Base-by-base conservation (phyloP, 2,888 invertebrate species). In the Ophonus ardosiacus region DNA sequence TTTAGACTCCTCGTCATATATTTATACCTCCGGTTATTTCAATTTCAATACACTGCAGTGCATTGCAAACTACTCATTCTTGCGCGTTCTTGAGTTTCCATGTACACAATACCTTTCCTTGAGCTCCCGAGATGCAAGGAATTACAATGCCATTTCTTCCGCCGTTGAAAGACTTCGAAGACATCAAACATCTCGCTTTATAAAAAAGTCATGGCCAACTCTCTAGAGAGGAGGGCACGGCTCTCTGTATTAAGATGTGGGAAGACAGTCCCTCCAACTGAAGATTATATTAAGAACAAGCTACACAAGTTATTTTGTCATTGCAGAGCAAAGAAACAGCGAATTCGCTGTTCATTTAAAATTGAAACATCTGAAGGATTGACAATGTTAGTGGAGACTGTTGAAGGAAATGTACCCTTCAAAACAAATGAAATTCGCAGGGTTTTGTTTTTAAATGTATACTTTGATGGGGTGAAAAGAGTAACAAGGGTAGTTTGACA, bases 171-270 rank as follows among this genome's bases (percentile, higher is more conserved):
- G 18, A 15, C 31, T 61, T n/a, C 43, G 43, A 51, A 51, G 10
- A 80, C 79, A 80, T 80, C 79, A 80, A 80, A 80, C 59, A 61
- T 80, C 61, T 57, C 59, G 79, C 79, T 80, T 74, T 80, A 80
- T 80, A 80, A 80, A 80, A 59, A 80, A 80, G 79, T 80, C 79
- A 80, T 80, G 61, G 31, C 13, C 40, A n/a, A n/a, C n/a, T 80
- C 79, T 31, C 79, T 6, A 31, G 79, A 38, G 79, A 80, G 4
- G 13, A 15, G 59, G 78, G 78, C n/a, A 6, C 74, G 74, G 13
- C 18, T 18, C 43, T 51, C 31, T 38, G 38, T 80, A 80, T 80
- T 80, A 80, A 80, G 59, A 80, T 80, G 79, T 80, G 79, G 79
- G 79, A 57, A 21, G 24, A 74, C 74, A 74, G 21, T 56, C 74